phyloP scores from a whole-genome alignment of 2,797 vertebrate species.

The Cottoperca gobio region DNA sequence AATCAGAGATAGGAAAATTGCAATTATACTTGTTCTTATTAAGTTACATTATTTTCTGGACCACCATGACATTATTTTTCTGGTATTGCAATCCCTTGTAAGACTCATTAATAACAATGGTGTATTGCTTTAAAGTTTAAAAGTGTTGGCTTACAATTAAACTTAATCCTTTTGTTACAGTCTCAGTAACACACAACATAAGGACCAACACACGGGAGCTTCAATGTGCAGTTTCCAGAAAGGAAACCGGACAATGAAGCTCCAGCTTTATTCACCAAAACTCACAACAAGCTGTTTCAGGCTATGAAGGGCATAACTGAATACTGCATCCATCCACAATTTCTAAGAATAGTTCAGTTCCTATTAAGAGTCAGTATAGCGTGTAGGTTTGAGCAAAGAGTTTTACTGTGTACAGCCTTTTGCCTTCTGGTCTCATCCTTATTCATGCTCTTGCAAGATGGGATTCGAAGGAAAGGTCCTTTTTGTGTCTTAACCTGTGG shows the following conservation, averaged over 20 bases:
- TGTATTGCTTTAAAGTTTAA: constrained; percentile 37
- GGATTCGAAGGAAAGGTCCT: neutral
- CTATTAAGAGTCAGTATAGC: neutral
- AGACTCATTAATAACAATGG: constrained; percentile 61
- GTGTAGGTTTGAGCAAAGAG: neutral
- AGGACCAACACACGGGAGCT: neutral
- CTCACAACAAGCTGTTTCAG: constrained; percentile 2
- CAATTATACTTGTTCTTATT: constrained; percentile 80
- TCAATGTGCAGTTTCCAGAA: constrained; percentile 12
- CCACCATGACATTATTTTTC: constrained; percentile 74
- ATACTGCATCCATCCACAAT: constrained; percentile 8
- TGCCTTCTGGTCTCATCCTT: neutral
- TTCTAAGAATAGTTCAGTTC: neutral
- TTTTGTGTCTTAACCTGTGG: neutral
- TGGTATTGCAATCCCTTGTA: constrained; percentile 43
- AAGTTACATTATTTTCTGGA: constrained; percentile 76
- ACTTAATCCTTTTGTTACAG: constrained; percentile 20
- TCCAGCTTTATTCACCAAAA: constrained; percentile 32
- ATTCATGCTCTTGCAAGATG: neutral
- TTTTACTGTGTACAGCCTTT: neutral
- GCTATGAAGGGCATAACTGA: constrained; percentile 29
- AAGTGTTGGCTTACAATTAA: constrained; percentile 27
- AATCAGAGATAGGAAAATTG: constrained; percentile 79
- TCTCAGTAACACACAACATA: neutral
- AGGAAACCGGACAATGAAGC: constrained; percentile 7